Conservation (phyloP, 2,113 vertebrate genomes). For the Indicator maculatus region DNA sequence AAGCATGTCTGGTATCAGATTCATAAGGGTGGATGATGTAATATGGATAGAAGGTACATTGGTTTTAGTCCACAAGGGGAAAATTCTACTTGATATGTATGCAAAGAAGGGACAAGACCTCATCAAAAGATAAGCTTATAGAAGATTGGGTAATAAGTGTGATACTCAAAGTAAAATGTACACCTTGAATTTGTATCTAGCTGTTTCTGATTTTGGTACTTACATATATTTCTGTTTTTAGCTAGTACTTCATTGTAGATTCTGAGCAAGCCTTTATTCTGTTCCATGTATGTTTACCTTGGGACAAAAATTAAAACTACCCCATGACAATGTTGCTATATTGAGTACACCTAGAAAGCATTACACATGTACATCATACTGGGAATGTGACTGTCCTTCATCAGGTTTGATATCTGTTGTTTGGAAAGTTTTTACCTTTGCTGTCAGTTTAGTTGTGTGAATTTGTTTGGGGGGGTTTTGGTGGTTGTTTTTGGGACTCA, state of each 20-base stretch:
- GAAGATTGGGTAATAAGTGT: not conserved
- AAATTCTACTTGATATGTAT: not conserved
- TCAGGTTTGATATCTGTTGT: not conserved
- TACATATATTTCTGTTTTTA: not conserved
- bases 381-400: not conserved
- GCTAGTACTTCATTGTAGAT: not conserved
- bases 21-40: not conserved
- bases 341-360: not conserved
- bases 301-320: not conserved
- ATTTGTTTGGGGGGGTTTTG: not conserved
- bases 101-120: not conserved
- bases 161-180: not conserved
- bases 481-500: conserved; percentile 43
- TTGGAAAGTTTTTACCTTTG: conserved; percentile 53
- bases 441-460: conserved; percentile 39
- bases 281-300: not conserved
- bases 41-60: not conserved
- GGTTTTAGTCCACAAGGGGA: not conserved
- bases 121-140: not conserved
- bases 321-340: not conserved
- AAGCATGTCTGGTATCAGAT: not conserved
- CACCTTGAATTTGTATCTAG: not conserved
- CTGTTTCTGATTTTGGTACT: not conserved
- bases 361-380: not conserved
- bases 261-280: not conserved